Evolutionary conservation across 2,113 vertebrate genomes (phyloP), one percentile per base, ranked within the genome.

Genomic region (Heteronetta atricapilla): DNA sequence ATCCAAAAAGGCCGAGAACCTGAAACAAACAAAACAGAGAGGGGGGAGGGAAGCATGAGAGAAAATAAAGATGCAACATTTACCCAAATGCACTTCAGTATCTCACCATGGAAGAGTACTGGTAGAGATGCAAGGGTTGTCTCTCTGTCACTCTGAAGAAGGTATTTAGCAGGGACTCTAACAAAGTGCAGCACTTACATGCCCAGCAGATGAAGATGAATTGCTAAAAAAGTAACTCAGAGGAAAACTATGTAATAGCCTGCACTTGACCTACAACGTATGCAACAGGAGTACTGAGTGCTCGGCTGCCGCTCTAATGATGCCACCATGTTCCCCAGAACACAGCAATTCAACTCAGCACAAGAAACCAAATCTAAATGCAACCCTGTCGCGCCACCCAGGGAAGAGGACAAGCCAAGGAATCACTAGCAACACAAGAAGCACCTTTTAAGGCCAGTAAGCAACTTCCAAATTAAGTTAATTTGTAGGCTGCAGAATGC

Each of bases 11-110:
- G 95, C 93, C 76, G 34, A 95, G 95, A 94, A 97, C 96, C 98
- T 98, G 96, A 82, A 97, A 97, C 88, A 93, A 94, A 97, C 95
- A 93, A 96, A 97, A 97, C 85, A 95, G 94, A 98, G 96, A 98
- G 80, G 97, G 55, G 66, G 95, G 69, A 97, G 90, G 93, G 95
- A 98, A 97, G 86, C 91, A 81, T 97, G 96, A 98, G 96, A 95
- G 88, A 93, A 68, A 77, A 93, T 58, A 78, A 89, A 96, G 86
- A 82, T 81, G 44, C 56, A 96, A 90, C 74, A 90, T 91, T 94
- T 93, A 97, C 59, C 92, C 73, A 93, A 88, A 96, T 1, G 38
- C 73, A 88, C 79, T 93, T 80, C 88, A 94, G 74, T 76, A 52
- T 46, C 86, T 96, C 92, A 88, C 94, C 66, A 90, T 85, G 73